Percentiles rank a stretch among this genome's conserved stretches.
phyloP scores from a whole-genome alignment of 2,113 vertebrate species.

The Colistium nudipinnis region DNA sequence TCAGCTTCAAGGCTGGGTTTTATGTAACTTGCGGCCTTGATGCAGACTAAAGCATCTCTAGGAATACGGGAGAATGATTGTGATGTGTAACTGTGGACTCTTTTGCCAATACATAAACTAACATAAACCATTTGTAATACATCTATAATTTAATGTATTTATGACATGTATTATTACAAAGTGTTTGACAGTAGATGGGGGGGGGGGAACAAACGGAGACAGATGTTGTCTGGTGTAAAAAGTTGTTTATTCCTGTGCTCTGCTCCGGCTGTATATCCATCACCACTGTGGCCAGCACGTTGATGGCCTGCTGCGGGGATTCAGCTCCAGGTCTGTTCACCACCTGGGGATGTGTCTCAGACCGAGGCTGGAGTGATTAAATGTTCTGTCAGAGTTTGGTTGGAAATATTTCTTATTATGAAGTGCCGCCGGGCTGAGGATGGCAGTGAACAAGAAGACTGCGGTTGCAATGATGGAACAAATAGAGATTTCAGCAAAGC shows the following conservation, averaged over 20 bases:
- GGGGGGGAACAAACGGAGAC: too few species aligned
- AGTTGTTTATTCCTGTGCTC: slow-evolving; percentile 40
- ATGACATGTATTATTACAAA: too few species aligned
- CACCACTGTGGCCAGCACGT: slow-evolving; percentile 31
- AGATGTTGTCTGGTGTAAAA: slow-evolving; percentile 15
- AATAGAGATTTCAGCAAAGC: slow-evolving; percentile 29
- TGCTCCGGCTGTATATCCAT: slow-evolving; percentile 33
- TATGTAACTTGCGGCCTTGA: too few species aligned
- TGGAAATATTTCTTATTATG: slow-evolving; percentile 4
- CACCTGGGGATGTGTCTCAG: background rate
- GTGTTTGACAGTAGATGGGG: too few species aligned
- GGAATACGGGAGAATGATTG: too few species aligned
- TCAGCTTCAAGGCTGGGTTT: too few species aligned
- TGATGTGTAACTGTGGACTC: too few species aligned
- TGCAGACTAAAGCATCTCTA: too few species aligned
- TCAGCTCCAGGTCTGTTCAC: slow-evolving; percentile 7
- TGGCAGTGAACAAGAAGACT: slow-evolving; percentile 15
- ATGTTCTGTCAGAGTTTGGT: slow-evolving; percentile 8
- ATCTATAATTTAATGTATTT: too few species aligned
- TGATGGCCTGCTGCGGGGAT: slow-evolving; percentile 31
- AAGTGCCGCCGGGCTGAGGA: background rate
- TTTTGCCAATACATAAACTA: too few species aligned
- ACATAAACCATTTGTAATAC: too few species aligned
- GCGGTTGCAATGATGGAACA: background rate
- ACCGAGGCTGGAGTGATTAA: slow-evolving; percentile 1